Evolutionary conservation across 2,113 vertebrate species (phyloP).

Genomic region (Hippocampus mohnikei): DNA sequence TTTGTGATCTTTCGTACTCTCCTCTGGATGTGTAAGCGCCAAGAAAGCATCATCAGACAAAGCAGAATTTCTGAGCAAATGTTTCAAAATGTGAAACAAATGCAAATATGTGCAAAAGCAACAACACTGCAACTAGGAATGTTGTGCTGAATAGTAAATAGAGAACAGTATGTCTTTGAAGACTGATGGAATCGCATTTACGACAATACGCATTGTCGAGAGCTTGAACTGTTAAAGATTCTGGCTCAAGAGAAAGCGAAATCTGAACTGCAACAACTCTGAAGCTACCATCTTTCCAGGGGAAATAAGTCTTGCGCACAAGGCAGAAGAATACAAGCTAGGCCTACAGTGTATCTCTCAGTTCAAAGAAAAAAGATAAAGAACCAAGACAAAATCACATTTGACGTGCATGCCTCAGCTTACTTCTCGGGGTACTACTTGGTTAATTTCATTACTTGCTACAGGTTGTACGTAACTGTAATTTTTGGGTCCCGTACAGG

Average conservation of each 20-base stretch:
- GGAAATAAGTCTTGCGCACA: conserved; percentile 25
- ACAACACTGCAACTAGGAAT: background rate
- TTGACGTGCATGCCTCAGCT: conserved; percentile 36
- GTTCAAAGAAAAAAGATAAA: conserved; percentile 25
- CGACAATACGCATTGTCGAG: background rate
- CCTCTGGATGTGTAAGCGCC: background rate
- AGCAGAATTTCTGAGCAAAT: conserved; percentile 26
- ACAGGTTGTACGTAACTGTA: conserved; percentile 38
- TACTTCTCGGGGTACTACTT: conserved; percentile 16
- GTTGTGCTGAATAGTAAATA: background rate
- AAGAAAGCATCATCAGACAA: background rate
- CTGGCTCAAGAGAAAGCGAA: conserved; percentile 10
- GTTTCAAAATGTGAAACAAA: conserved; percentile 14
- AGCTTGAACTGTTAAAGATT: conserved; percentile 20
- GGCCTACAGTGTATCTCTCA: conserved; percentile 13
- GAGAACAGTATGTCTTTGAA: conserved; percentile 5
- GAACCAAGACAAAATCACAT: conserved; percentile 19
- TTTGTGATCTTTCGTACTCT: conserved; percentile 9
- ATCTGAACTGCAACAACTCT: conserved; percentile 35
- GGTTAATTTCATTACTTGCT: conserved; percentile 40
- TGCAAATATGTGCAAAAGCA: background rate
- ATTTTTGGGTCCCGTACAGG: conserved; percentile 19
- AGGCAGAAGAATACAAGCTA: conserved; percentile 34
- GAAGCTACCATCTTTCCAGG: conserved; percentile 50
- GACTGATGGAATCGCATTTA: background rate